Evolutionary conservation across 1,140 invertebrate genomes (phyloP), one percentile per base, ranked within the genome.

Genomic region (Oncopeltus fasciatus): DNA sequence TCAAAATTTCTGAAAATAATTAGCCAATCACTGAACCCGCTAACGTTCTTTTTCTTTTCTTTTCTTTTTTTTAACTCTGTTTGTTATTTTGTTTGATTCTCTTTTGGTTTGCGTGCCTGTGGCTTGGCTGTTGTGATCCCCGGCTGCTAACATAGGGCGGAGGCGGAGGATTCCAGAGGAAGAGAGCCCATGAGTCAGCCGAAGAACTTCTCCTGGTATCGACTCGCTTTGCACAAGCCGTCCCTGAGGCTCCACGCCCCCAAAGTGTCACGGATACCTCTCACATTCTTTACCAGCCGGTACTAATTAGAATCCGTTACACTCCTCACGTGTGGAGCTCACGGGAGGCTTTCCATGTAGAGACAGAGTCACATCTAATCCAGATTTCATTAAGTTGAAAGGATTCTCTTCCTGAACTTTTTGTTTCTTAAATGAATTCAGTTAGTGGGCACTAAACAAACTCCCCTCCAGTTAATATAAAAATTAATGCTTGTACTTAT

Each of bases 161-260:
- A 33, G 57, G 56, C 46, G 59, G 44, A 51, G 77, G 81, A 74
- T 83, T 85, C 80, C 86, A 86, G 81, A 89, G 90, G 86, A 90
- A 90, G 82, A 83, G 85, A 77, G 80, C 83, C 77, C 83, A 84
- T 77, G 84, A 87, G 78, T 82, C 83, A 79, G 82, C 77, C 74
- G 86, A 87, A 78, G 88, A 91, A 81, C 80, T 91, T 81, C 83
- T 90, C 85, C 86, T 90, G 88, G 88, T 91, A 91, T 86, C 83
- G 78, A 78, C 74, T 67, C 69, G 81, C 81, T 81, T 73, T 73
- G 72, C 72, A 72, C 59, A 24, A 59, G 20, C 38, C 31, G 28
- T 57, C 49, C 49, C 49, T 24, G 49, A 53, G 24, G 49, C 49
- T 53, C 49, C 49, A 53, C 49, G 49, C 49, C 49, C 49, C 56